These are phyloP conservation scores for Drosophila neocordata DNA, from an alignment of 1,140 invertebrate genomes.

Conservation along the genomic window DNA sequence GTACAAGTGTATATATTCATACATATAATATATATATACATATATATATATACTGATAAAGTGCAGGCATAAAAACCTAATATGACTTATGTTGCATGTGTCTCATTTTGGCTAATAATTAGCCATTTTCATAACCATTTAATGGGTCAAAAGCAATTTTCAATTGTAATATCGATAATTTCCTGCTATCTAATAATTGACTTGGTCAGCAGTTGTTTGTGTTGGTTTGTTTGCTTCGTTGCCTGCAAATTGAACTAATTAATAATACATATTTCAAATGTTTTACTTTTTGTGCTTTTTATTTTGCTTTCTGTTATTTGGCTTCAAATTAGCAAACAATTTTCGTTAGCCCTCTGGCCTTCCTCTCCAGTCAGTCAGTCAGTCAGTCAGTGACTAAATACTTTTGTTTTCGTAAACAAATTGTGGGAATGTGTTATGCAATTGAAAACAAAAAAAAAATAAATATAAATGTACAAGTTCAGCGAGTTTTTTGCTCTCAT, in stretches of 20 bases:
- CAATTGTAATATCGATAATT: slow-evolving; percentile 33
- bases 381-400: slow-evolving; percentile 49
- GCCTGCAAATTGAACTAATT: slow-evolving; percentile 72
- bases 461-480: background rate
- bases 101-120: slow-evolving; percentile 28
- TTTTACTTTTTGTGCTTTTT: slow-evolving; percentile 40
- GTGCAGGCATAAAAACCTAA: background rate
- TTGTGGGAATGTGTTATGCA: slow-evolving; percentile 41
- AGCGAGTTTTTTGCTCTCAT: background rate
- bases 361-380: slow-evolving; percentile 1
- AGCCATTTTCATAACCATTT: slow-evolving; percentile 13
- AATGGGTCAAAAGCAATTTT: background rate
- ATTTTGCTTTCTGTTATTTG: slow-evolving; percentile 22
- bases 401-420: slow-evolving; percentile 22
- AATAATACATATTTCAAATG: slow-evolving; percentile 67
- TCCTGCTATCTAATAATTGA: slow-evolving; percentile 54
- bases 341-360: slow-evolving; percentile 34
- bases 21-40: slow-evolving; percentile 26
- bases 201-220: slow-evolving; percentile 35
- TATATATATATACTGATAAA: slow-evolving; percentile 10
- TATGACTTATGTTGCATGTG: slow-evolving; percentile 34
- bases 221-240: slow-evolving; percentile 52
- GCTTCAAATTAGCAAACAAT: slow-evolving; percentile 25
- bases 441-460: too few species aligned
- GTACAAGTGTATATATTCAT: background rate